Conservation (phyloP, 2,888 invertebrate genomes). For the Agapostemon virescens region DNA sequence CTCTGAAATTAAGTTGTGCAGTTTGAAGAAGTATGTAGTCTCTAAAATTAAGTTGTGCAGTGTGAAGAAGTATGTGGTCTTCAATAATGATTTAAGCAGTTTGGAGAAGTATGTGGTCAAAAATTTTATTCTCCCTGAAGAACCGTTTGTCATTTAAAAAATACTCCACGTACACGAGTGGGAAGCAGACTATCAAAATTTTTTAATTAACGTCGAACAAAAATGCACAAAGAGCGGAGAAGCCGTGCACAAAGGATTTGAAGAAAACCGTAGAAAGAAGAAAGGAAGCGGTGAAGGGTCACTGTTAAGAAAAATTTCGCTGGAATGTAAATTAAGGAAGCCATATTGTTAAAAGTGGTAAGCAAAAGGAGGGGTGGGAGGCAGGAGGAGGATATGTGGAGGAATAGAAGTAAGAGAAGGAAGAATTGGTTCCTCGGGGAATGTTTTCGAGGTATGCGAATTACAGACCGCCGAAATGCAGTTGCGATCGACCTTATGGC, state of each 20-base stretch:
- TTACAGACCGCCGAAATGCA: conserved; percentile 31
- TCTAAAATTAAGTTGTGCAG: too few species aligned
- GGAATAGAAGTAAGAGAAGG: too few species aligned
- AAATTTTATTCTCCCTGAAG: too few species aligned
- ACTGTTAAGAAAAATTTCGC: background rate
- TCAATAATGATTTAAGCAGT: too few species aligned
- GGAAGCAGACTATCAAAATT: background rate
- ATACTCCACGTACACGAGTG: too few species aligned
- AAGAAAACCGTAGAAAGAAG: too few species aligned
- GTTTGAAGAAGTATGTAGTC: too few species aligned
- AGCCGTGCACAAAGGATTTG: background rate
- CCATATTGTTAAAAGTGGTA: background rate
- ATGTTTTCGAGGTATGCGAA: background rate
- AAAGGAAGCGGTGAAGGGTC: background rate
- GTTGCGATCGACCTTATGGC: conserved; percentile 22
- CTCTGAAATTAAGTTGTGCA: too few species aligned
- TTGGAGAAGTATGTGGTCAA: too few species aligned
- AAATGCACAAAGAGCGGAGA: background rate
- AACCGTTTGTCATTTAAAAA: too few species aligned
- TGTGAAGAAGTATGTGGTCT: too few species aligned
- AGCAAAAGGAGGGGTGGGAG: background rate
- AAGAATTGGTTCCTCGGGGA: conserved; percentile 12
- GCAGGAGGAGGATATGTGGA: too few species aligned
- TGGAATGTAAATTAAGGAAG: conserved; percentile 14
- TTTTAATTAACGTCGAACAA: background rate